Evolutionary conservation across 2,797 vertebrate species (phyloP).

Genomic region (Sebastes steindachneri): DNA sequence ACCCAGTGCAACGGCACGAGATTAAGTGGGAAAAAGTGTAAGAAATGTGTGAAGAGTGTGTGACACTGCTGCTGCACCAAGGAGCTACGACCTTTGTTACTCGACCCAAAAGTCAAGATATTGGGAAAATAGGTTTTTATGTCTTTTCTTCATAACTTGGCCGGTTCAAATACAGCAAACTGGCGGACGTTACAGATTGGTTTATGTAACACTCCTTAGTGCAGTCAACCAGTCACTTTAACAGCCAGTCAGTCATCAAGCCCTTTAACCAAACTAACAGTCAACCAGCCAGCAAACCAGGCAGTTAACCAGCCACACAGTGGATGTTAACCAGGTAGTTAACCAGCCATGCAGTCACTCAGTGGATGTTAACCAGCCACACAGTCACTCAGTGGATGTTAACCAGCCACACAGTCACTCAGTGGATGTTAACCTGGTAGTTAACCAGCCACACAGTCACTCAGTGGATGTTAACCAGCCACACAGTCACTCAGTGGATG

Average conservation of each 20-base stretch:
- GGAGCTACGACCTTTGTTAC: conserved; percentile 19
- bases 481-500: neutral
- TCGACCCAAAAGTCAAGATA: neutral
- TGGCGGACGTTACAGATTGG: neutral
- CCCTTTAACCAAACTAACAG: conserved; percentile 1
- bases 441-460: too few species aligned
- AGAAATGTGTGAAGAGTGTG: conserved; percentile 11
- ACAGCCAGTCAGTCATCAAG: neutral
- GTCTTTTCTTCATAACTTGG: neutral
- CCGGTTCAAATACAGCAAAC: neutral
- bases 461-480: conserved; percentile 23
- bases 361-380: too few species aligned
- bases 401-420: conserved; percentile 39
- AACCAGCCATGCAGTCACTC: neutral
- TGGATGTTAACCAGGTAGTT: neutral
- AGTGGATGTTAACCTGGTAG: neutral
- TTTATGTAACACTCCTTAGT: conserved; percentile 16
- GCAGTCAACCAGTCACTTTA: conserved; percentile 34
- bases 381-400: too few species aligned
- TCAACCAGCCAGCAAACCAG: conserved; percentile 8
- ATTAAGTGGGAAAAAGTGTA: neutral
- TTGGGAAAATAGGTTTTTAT: neutral
- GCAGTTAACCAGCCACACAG: conserved; percentile 23
- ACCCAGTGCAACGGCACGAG: neutral
- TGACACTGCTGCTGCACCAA: conserved; percentile 48